Evolutionary conservation across 1,140 invertebrate species (phyloP).

Genomic region (Hermetia illucens): DNA sequence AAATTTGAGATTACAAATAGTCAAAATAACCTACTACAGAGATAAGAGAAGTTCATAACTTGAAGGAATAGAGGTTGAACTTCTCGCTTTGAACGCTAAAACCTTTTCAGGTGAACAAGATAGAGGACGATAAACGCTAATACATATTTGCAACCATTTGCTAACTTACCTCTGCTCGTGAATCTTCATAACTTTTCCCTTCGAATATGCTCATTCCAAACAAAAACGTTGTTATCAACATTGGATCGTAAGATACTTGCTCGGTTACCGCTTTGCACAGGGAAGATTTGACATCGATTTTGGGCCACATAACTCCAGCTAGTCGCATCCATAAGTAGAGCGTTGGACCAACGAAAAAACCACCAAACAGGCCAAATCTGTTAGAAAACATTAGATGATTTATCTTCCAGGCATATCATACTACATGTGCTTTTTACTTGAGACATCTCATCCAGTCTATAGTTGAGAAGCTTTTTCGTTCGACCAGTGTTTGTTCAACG

Average conservation of each 20-base stretch:
- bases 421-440: conserved; percentile 30
- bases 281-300: conserved; percentile 38
- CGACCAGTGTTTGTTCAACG: conserved; percentile 36
- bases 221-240: conserved; percentile 48
- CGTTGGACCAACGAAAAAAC: conserved; percentile 46
- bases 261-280: conserved; percentile 48
- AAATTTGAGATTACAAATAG: no score
- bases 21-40: no score
- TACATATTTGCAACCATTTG: no score
- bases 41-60: no score
- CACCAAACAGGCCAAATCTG: conserved; percentile 46
- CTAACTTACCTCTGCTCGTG: conserved; percentile 39
- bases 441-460: conserved; percentile 31
- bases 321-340: conserved; percentile 45
- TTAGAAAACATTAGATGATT: conserved; percentile 2
- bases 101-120: no score
- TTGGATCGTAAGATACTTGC: conserved; percentile 46
- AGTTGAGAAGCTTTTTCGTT: conserved; percentile 35
- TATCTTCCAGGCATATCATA: no score
- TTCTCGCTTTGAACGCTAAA: no score
- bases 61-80: no score
- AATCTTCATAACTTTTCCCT: conserved; percentile 38
- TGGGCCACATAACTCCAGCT: conserved; percentile 40
- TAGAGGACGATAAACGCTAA: no score
- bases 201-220: conserved; percentile 48